Evolutionary conservation across 2,797 vertebrate species (phyloP).

Genomic region (Sebastes trivittatus): DNA sequence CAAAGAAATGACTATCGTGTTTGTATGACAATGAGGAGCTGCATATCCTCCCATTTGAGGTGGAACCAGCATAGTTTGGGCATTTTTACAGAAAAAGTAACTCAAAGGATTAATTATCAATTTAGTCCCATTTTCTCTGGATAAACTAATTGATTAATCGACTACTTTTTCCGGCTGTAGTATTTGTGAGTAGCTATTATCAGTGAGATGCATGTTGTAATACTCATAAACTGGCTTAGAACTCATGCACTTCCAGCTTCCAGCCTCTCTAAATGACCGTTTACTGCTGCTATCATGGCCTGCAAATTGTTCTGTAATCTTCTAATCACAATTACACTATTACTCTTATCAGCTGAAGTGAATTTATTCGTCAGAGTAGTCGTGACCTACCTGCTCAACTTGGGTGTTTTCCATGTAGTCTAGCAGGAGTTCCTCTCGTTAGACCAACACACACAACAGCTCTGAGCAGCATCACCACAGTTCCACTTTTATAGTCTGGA

Average conservation of each 20-base stretch:
- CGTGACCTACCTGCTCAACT: constrained; percentile 31
- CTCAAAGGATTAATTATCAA: too few species aligned
- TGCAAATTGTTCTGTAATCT: not conserved
- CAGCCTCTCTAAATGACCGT: not conserved
- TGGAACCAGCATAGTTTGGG: too few species aligned
- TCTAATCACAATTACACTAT: not conserved
- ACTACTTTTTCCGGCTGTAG: not conserved
- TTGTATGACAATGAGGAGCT: too few species aligned
- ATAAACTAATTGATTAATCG: too few species aligned
- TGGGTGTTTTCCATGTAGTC: not conserved
- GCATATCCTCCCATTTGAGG: too few species aligned
- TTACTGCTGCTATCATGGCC: not conserved
- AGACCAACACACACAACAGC: not conserved
- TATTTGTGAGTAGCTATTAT: not conserved
- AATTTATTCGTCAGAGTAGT: too few species aligned
- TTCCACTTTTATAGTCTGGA: constrained; percentile 55
- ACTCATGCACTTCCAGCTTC: not conserved
- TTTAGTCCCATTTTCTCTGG: fast-evolving
- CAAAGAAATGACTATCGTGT: too few species aligned
- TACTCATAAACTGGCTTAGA: not conserved
- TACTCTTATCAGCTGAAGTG: not conserved
- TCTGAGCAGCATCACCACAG: constrained; percentile 21
- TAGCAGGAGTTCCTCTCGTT: not conserved
- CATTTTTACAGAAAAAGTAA: too few species aligned
- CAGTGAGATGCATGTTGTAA: not conserved